Conservation (phyloP, 2,888 invertebrate species). For the Cryptophagus acutangulus region DNA sequence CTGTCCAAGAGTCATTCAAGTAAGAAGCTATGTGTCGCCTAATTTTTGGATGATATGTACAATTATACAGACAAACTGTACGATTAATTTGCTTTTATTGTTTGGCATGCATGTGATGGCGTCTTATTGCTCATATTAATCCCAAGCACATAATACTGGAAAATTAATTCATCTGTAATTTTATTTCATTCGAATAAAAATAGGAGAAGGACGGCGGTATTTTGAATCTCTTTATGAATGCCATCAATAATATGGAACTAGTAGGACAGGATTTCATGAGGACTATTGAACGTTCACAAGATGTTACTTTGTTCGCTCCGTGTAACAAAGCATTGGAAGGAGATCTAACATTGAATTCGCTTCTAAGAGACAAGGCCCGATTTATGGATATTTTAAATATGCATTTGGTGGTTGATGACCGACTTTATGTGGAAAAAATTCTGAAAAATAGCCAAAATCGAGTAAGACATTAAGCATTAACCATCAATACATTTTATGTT, state of each 20-base stretch:
- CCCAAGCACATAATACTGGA: too few species aligned
- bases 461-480: too few species aligned
- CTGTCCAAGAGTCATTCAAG: too few species aligned
- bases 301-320: slow-evolving; percentile 83
- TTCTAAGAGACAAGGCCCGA: slow-evolving; percentile 64
- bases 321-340: slow-evolving; percentile 83
- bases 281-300: slow-evolving; percentile 63
- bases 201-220: slow-evolving; percentile 71
- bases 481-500: too few species aligned
- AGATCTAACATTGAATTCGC: slow-evolving; percentile 61
- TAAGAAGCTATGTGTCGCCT: too few species aligned
- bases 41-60: too few species aligned
- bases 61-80: too few species aligned
- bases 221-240: slow-evolving; percentile 75
- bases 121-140: too few species aligned
- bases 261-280: slow-evolving; percentile 70
- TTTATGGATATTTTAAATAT: slow-evolving; percentile 74
- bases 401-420: slow-evolving; percentile 70
- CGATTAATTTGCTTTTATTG: too few species aligned
- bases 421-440: slow-evolving; percentile 71
- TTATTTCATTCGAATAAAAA: too few species aligned
- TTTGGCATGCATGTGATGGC: too few species aligned
- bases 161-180: too few species aligned
- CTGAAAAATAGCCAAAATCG: slow-evolving; percentile 56
- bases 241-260: slow-evolving; percentile 64